phyloP scores from a whole-genome alignment of 2,797 vertebrate genomes.

The Gymnopithys bicolor region DNA sequence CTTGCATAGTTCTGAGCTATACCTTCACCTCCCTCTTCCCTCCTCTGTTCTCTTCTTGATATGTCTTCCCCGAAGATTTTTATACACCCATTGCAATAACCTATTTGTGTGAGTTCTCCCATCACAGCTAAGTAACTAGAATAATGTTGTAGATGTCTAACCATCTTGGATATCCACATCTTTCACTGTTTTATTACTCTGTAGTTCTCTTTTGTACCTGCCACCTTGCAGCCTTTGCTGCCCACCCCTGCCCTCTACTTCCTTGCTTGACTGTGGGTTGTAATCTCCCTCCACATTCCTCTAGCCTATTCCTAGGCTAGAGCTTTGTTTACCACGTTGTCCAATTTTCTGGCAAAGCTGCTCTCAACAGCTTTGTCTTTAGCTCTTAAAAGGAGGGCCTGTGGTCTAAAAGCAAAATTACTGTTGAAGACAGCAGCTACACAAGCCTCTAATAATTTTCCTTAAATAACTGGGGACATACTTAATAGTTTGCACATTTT shows the following conservation, averaged over 20 bases:
- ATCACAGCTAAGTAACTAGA: neutral
- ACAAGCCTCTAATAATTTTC: neutral
- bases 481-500: neutral
- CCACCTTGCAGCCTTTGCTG: neutral
- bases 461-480: neutral
- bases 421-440: neutral
- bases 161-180: too few species aligned
- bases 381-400: neutral
- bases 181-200: neutral
- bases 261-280: neutral
- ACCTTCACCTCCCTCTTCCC: neutral
- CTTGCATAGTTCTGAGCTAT: neutral
- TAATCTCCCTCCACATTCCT: neutral
- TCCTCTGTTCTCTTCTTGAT: neutral
- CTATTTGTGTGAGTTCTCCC: neutral
- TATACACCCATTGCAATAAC: neutral
- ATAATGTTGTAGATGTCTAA: neutral
- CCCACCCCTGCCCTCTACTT: neutral
- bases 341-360: neutral
- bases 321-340: neutral
- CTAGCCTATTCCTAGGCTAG: neutral
- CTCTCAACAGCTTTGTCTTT: neutral
- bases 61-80: neutral
- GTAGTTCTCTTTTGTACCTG: neutral
- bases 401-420: neutral